Evolutionary conservation across 2,888 invertebrate genomes (phyloP).

Genomic region (Drosophila birchii): DNA sequence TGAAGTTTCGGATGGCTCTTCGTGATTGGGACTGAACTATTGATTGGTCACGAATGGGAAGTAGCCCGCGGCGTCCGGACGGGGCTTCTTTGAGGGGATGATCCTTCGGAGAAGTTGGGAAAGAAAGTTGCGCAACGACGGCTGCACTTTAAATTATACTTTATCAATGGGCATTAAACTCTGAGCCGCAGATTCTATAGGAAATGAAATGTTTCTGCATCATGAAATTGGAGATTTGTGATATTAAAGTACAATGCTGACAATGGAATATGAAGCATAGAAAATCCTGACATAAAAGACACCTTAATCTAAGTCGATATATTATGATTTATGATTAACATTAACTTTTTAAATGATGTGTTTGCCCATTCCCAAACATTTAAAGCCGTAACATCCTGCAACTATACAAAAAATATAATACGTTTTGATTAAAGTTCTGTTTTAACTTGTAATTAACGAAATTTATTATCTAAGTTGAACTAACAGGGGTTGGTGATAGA

Average conservation of each 20-base stretch:
- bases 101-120: slow-evolving; percentile 10
- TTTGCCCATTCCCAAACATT: background rate
- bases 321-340: background rate
- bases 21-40: slow-evolving; percentile 56
- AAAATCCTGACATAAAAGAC: background rate
- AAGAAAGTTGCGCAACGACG: slow-evolving; percentile 22
- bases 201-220: background rate
- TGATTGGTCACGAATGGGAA: slow-evolving; percentile 44
- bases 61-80: slow-evolving; percentile 8
- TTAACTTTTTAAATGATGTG: background rate
- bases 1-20: slow-evolving; percentile 50
- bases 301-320: background rate
- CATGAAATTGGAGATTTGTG: background rate
- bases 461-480: background rate
- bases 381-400: background rate
- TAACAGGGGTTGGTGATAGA: background rate
- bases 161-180: slow-evolving; percentile 10
- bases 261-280: background rate
- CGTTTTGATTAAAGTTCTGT: too few relatives aligned
- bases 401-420: too few relatives aligned
- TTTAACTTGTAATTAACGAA: background rate
- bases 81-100: slow-evolving; percentile 19
- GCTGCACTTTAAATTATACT: slow-evolving; percentile 23
- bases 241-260: background rate
- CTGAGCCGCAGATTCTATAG: background rate